Evolutionary conservation across 2,797 vertebrate genomes (phyloP).

Genomic region (Falco rusticolus): DNA sequence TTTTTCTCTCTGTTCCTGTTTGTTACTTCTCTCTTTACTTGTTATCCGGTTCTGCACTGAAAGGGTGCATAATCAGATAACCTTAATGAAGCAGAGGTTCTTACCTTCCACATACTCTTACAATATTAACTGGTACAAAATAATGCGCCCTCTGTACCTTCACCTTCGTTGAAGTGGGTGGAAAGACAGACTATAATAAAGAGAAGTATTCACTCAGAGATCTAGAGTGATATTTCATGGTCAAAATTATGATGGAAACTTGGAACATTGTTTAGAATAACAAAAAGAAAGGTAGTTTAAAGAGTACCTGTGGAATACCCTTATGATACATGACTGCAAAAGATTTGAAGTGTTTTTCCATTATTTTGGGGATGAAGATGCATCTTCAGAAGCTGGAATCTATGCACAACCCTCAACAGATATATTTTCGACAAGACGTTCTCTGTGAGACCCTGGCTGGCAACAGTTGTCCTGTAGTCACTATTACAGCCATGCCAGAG

Average conservation of each 20-base stretch:
- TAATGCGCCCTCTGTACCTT: not conserved
- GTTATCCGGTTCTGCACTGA: not conserved
- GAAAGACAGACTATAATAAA: not conserved
- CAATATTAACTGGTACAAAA: not conserved
- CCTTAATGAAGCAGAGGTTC: not conserved
- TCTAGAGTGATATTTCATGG: not conserved
- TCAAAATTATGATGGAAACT: not conserved
- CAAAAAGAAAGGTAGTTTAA: not conserved
- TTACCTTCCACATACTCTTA: not conserved
- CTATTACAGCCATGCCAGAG: constrained; percentile 97
- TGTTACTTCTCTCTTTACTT: not conserved
- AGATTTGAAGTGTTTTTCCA: constrained; percentile 14
- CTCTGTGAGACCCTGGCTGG: constrained; percentile 93
- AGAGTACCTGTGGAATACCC: not conserved
- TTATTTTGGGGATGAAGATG: constrained; percentile 85
- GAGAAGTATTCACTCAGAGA: not conserved
- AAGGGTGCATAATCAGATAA: not conserved
- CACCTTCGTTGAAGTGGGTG: not conserved
- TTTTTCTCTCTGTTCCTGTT: not conserved
- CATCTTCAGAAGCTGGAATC: constrained; percentile 93
- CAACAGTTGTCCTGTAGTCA: constrained; percentile 93
- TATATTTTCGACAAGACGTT: constrained; percentile 92
- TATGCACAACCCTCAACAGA: constrained; percentile 87
- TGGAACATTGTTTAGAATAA: not conserved
- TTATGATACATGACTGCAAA: not conserved